Evolutionary conservation across 2,797 vertebrate species (phyloP).

Genomic region (Myotis pilosus): DNA sequence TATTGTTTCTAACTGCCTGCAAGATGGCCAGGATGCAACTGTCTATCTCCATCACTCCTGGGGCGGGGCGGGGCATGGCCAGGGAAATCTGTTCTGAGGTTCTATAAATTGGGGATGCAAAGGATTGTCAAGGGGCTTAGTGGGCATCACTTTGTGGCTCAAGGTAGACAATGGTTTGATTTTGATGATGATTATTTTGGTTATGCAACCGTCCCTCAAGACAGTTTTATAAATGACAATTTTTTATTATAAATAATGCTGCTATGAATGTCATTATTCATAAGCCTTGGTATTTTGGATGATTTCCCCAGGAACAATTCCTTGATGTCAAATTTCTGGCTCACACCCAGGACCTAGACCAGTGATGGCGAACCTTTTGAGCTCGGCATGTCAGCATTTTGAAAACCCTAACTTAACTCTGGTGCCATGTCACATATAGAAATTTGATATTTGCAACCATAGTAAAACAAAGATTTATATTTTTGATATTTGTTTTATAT

Average conservation of each 20-base stretch:
- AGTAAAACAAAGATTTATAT: too few species aligned
- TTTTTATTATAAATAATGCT: background rate
- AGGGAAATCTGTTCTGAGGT: background rate
- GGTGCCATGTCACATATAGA: too few species aligned
- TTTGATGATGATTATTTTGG: background rate
- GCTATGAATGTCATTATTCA: background rate
- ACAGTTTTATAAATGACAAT: background rate
- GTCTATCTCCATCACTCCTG: background rate
- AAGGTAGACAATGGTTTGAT: background rate
- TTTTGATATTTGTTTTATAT: too few species aligned
- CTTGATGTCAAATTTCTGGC: slow-evolving; percentile 15
- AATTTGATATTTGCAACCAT: too few species aligned
- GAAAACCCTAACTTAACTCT: too few species aligned
- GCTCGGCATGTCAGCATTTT: too few species aligned
- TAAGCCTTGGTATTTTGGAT: background rate
- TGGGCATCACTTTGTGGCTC: background rate
- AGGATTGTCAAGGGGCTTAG: background rate
- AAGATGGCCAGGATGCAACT: background rate
- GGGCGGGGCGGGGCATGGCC: background rate
- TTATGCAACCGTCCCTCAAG: background rate
- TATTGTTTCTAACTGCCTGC: background rate
- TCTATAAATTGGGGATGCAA: background rate
- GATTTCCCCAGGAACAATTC: slow-evolving; percentile 29
- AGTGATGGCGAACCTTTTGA: too few species aligned
- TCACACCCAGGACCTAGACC: background rate